Evolutionary conservation across 2,113 vertebrate species (phyloP), one percentile per base, ranked within the genome.

Genomic region (Oophaga pumilio): DNA sequence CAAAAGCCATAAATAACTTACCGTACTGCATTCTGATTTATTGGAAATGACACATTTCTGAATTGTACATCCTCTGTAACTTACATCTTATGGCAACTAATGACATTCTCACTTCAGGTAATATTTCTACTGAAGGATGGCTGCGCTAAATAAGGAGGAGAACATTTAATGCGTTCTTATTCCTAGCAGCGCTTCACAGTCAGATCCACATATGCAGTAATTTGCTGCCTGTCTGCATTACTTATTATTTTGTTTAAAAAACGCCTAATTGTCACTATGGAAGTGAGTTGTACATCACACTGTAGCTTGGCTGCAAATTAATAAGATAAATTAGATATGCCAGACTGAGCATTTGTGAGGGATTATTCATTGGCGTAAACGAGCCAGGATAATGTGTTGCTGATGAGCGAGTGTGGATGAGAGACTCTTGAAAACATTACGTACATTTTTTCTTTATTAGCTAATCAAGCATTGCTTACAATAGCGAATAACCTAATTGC

Each of bases 281-380:
- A 85, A 85, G 73, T 78, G 57, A 18, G 11, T 28, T 66, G 56
- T 24, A 60, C 62, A 59, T 50, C 17, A 53, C n/a, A 13, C 20
- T 85, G 57, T 76, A 64, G 59, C 74, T 68, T 28, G 59, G 73
- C 59, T 62, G 84, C 59, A 78, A 24, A 64, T 78, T 77, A 85
- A 49, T 85, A 26, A 17, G n/a, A 85, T 77, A 85, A 64, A 85
- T 85, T 77, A 85, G 59, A 52, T 60, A 64, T 85, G 73, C 84
- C 73, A 85, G 20, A 85, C 28, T 77, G 69, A 85, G 66, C 57
- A 50, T 78, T 85, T 85, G 84, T 77, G 74, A n/a, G 13, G 57
- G 84, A 85, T 77, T 85, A 78, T 85, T 66, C 73, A 64, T 26
- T 76, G 59, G 49, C 52, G 73, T 43, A 85, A 85, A 52, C 20